A percentile compares a stretch with the other conserved stretches of the same genome.
These are phyloP conservation scores for Cryptotis parvus DNA, from an alignment of 2,113 vertebrate species.

Conservation along the genomic window DNA sequence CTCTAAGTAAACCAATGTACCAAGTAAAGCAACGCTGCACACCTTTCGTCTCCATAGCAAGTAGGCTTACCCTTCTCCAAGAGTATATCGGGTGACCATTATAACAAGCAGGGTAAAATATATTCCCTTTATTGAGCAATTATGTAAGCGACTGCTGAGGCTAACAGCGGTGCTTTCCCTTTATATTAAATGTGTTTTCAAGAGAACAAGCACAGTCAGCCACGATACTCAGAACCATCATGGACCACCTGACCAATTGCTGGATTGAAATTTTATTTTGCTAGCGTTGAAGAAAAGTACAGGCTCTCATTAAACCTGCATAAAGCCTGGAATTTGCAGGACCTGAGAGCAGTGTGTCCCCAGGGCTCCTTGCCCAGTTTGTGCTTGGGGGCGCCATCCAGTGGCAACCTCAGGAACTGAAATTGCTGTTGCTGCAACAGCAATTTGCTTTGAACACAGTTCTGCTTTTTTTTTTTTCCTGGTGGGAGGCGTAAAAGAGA, in stretches of 20 bases:
- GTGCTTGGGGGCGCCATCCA: constrained; percentile 49
- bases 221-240: background rate
- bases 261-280: constrained; percentile 56
- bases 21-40: background rate
- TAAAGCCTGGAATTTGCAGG: background rate
- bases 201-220: background rate
- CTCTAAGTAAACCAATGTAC: background rate
- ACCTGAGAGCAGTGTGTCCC: background rate
- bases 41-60: background rate
- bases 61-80: background rate
- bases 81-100: background rate
- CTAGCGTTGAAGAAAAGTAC: constrained; percentile 7
- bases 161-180: background rate
- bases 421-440: background rate
- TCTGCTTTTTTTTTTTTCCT: background rate
- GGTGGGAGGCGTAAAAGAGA: background rate
- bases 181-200: constrained; percentile 17
- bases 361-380: background rate
- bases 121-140: background rate
- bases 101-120: background rate
- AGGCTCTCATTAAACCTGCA: background rate
- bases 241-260: background rate
- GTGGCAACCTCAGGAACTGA: constrained; percentile 60
- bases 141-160: background rate
- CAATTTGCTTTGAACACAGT: background rate